Base-by-base conservation (phyloP, 2,113 vertebrate species). In the Rhizomys pruinosus region DNA sequence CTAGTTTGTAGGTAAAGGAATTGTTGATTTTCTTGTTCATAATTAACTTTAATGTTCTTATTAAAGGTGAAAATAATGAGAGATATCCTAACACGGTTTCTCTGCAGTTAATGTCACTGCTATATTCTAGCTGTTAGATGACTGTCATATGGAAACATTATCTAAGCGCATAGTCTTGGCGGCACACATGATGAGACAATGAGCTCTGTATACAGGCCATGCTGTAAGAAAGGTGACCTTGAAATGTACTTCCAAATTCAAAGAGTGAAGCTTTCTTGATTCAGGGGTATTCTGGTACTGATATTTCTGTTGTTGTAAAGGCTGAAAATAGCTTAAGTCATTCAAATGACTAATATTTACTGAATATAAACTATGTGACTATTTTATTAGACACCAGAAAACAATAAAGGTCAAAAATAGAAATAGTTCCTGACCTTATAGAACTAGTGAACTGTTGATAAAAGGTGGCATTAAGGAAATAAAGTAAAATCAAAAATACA, bases 1-100 rank as follows among this genome's bases (percentile, higher is more conserved):
- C 52, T 90, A 22, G 17, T 44, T 71, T 34, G 59, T 72, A 95
- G 69, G 68, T 29, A 93, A 93, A 87, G 52, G 19, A 79, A 87
- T 90, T 72, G 86, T 55, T 85, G 89, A 92, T 96, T 68, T 94
- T 87, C 37, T 78, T 91, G 11, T 42, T 79, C 25, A 94, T 84
- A 79, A 88, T 93, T 92, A 93, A 86, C 29, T 85, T 92, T 77
- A 94, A 69, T 78, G 2, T 37, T 92, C 91, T 59, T 80, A 44
- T 90, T 76, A 94, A 94, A 94, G 76, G 37, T 47, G 17, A 29
- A 93, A 77, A 12, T 63, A 91, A 72, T 69, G 47, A 82, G 22
- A 91, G 63, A 91, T 64, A 11, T 52, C 59, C 20, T 84, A 89
- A 81, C 68, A 44, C 1, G 3, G 1, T 13, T 82, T 25, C 32